Evolutionary conservation across 2,888 invertebrate genomes (phyloP), one percentile per base, ranked within the genome.

Genomic region (Andrena haemorrhoa): DNA sequence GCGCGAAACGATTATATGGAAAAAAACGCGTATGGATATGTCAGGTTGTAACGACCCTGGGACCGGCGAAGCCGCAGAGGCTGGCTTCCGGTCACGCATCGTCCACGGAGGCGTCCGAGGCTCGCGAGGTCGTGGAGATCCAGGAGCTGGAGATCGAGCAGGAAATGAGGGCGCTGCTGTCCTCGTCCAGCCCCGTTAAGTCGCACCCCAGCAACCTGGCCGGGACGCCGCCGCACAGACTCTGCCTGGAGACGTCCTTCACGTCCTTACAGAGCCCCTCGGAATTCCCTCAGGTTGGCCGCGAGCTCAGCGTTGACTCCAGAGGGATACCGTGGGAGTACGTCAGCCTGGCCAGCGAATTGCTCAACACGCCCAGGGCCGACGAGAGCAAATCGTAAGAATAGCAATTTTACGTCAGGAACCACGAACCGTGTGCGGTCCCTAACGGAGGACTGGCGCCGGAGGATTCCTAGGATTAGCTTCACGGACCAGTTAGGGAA

Each of bases 21-120:
- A 75, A 78, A 84, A 78, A 70, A 82, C 79, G 76, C 84, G 78
- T 75, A 56, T 80, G 56, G 75, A 71, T 85, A 87, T 88, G 86
- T 80, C 93, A 97, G 97, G 97, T 97, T 96, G 95, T 97, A 96
- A 96, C 96, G 84, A 96, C 97, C 89, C 95, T 96, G 93, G 97
- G 97, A 66, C 97, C 97, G 84, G 96, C 96, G 82, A 97, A 97
- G 93, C 97, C 97, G 12, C 96, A 96, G 92, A 95, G 97, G 64
- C 91, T 94, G 63, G 93, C 94, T 35, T 92, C 92, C 75, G 91
- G 91, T 66, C 91, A 91, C 10, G 85, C 89, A 35, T 92, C 93
- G 47, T 91, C 92, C 47, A 90, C 90, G 51, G 92, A 92, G 84
- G 89, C 90, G 49, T 92, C 91, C 31, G 89, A 91, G 77, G 89